Conservation (phyloP, 2,888 invertebrate genomes). For the Therioaphis trifolii region DNA sequence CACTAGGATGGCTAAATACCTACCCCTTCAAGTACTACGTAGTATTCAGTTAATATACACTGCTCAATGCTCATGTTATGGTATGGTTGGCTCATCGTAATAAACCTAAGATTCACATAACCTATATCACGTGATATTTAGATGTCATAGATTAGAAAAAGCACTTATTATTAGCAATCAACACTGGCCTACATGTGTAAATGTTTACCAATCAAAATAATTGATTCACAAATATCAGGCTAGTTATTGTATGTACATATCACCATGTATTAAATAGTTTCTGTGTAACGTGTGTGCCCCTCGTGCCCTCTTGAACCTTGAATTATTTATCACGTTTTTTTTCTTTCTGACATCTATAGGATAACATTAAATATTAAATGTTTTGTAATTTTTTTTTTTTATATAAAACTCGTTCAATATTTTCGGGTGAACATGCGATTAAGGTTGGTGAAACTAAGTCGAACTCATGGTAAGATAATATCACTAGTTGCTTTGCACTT, state of each 20-base stretch:
- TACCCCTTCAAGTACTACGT: too few species aligned
- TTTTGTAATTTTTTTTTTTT: conserved; percentile 14
- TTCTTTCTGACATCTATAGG: background rate
- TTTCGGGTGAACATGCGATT: conserved; percentile 18
- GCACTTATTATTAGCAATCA: background rate
- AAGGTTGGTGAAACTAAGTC: background rate
- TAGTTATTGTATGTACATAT: background rate
- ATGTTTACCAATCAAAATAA: conserved; percentile 31
- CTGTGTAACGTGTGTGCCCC: background rate
- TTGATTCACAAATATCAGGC: background rate
- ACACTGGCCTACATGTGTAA: background rate
- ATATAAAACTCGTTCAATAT: background rate
- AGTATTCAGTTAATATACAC: too few species aligned
- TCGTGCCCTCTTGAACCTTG: conserved; percentile 21
- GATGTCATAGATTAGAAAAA: conserved; percentile 36
- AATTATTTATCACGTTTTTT: background rate
- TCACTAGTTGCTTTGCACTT: conserved; percentile 36
- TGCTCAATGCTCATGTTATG: too few species aligned
- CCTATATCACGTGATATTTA: conserved; percentile 41
- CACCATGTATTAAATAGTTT: background rate
- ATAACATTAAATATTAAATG: background rate
- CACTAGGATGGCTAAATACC: too few species aligned
- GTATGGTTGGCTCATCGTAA: too few species aligned
- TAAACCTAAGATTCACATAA: background rate
- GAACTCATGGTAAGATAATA: background rate